A percentile compares a stretch with the other conserved stretches of the same genome.
phyloP scores from a whole-genome alignment of 2,113 vertebrate genomes.

The Monopterus albus region DNA sequence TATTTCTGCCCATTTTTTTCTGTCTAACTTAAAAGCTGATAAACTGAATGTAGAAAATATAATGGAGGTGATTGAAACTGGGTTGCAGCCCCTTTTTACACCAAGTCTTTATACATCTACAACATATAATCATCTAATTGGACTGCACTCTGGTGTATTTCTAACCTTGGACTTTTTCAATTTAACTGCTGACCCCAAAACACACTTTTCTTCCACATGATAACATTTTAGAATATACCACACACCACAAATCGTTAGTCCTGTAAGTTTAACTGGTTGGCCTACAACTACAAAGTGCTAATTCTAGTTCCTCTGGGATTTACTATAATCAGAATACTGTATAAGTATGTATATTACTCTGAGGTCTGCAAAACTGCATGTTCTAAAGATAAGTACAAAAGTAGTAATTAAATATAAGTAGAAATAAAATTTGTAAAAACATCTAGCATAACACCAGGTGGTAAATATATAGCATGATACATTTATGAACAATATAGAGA shows the following conservation, averaged over 20 bases:
- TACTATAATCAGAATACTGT: too few species aligned
- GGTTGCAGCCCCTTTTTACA: constrained; percentile 17
- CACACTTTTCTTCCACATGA: constrained; percentile 35
- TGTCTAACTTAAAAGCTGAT: constrained; percentile 23
- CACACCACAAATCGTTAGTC: constrained; percentile 1
- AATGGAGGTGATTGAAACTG: constrained; percentile 22
- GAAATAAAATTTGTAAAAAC: too few species aligned
- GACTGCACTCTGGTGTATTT: constrained; percentile 39
- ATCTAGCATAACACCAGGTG: too few species aligned
- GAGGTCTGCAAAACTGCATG: too few species aligned
- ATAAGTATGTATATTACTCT: too few species aligned
- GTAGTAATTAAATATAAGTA: too few species aligned
- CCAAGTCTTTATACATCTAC: constrained; percentile 2
- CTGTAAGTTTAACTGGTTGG: too few species aligned
- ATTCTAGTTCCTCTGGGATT: too few species aligned
- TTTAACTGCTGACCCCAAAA: constrained; percentile 46
- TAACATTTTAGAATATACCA: constrained; percentile 29
- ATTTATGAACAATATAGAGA: too few species aligned
- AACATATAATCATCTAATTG: constrained; percentile 44
- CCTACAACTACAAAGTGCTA: too few species aligned
- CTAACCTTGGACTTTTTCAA: constrained; percentile 42
- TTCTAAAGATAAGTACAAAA: too few species aligned
- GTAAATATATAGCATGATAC: too few species aligned
- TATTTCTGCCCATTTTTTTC: not conserved
- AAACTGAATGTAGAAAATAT: not conserved